Evolutionary conservation across 2,888 invertebrate species (phyloP), one percentile per base, ranked within the genome.

Genomic region (Drosophila putrida): DNA sequence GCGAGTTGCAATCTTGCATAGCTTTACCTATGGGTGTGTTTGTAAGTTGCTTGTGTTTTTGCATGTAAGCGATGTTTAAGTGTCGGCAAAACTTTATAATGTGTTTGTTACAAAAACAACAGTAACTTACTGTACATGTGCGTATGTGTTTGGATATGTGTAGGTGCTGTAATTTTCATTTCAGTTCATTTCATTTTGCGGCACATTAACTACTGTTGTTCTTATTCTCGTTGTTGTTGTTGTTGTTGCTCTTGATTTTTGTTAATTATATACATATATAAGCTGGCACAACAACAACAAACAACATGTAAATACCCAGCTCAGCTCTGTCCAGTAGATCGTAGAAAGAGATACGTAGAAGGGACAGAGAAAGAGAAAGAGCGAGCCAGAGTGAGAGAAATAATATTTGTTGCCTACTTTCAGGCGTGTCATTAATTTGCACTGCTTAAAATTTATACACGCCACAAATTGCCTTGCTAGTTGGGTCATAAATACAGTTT

Each of bases 81-180:
- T 69, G 77, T 75, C 78, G 81, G 75, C 67, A 80, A 83, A 83
- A 85, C 71, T 83, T 83, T 85, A 80, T 85, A 83, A 85, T 85
- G 75, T 85, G 73, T 55, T 43, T 82, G 81, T 65, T 71, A 78
- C 79, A 82, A 78, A 72, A 82, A 81, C 72, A 70, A 71, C 44
- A 68, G 44, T 54, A 59, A 54, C 51, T 58, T 58, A 25, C 36
- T 33, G 3, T 31, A 10, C 5, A 10, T 11, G 4, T 35, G 6
- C 10, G 4, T 10, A 27, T 46, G 27, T 38, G 10, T 5, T 15
- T 15, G 31, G 35, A 11, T 10, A 15, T 25, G 11, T 58, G 74
- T 65, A 46, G 70, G 44, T 59, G 73, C 44, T 54, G 72, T 80
- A 73, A 73, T 75, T 71, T 75, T 81, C 82, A 83, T 82, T 80